Evolutionary conservation across 2,113 vertebrate genomes (phyloP), one percentile per base, ranked within the genome.

Genomic region (Pristiophorus japonicus): DNA sequence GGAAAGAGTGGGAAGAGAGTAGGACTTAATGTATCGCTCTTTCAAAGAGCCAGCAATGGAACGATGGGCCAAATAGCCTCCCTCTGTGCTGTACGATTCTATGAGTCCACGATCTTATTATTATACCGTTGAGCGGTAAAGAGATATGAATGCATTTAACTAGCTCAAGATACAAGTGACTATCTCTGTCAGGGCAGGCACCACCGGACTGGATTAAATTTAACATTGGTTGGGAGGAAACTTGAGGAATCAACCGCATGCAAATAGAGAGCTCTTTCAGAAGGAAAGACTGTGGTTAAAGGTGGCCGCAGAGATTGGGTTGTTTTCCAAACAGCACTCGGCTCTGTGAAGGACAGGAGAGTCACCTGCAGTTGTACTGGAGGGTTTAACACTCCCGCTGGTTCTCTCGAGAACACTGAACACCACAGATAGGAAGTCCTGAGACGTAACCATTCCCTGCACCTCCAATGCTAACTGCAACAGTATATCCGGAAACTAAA

Each of bases 401-500:
- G 95, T 59, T 0, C 5, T 97, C 95, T 27, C 96, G 55, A 98
- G 95, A 22, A 96, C 96, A 62, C 97, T 75, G 94, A 98, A 98
- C 27, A 97, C 96, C 34, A 96, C 95, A 92, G 96, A 96, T 0
- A 98, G 97, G 84, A 98, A 97, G 27, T 97, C 97, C 95, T 96
- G 95, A 5, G 97, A 96, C 90, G 96, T 96, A 96, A 96, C 34
- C 0, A 27, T 38, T 59, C 95, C 96, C 0, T 10, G 7, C 84
- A 96, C 96, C 95, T 95, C 96, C 95, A 95, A 96, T 95, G 97
- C 97, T 96, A 96, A 96, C 96, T 97, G 97, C 45, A 97, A 97
- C 96, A 98, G 95, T 42, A 0, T 96, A 95, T 97, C 96, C 7
- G 97, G 97, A 96, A 98, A 98, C 98, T 98, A 96, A 62, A 87